Base-by-base conservation (phyloP, 2,888 invertebrate genomes). In the Tetheella fluctuosa region DNA sequence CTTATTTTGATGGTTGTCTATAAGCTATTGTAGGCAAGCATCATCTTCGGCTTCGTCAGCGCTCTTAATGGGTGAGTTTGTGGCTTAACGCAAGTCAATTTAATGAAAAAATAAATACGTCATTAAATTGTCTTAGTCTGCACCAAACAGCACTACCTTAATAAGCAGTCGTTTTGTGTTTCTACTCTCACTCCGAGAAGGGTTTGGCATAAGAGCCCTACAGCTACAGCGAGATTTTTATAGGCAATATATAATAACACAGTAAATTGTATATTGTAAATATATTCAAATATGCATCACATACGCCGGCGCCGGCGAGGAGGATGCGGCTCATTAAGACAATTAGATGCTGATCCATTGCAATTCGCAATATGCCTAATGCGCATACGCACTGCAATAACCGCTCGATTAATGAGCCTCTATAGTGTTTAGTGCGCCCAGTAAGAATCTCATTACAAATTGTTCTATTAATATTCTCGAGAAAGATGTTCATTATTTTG, bases 281-380 rank as follows among this genome's bases (percentile, higher is more conserved):
- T 48, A 20, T 48, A 48, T 48, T 48, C 48, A 48, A 48, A 48
- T 48, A 48, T 48, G 48, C 17, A 48, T 48, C 54, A 30, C 17
- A 53, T 73, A 76, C 77, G 79, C 80, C 73, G 79, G 80, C 86
- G 83, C 82, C 80, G 73, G 67, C 64, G 71, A 69, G 70, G 79
- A 88, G 87, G 90, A 89, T 85, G 84, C 80, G 76, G 72, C 83
- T 85, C 81, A 89, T 89, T 89, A 87, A 79, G 76, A 81, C 86
- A 89, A 90, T 91, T 88, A 89, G 77, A 79, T 80, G 84, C 79
- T 80, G 82, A 86, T 87, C 81, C 81, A 79, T 79, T 69, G 79
- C 77, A 67, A 69, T 71, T 72, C 66, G 67, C 65, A 65, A 65
- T 61, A 67, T 59, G 63, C 23, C 28, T 23, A 30, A 34, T 30